These are phyloP conservation scores for Dusona sp. DNA, from an alignment of 2,888 invertebrate genomes.

Conservation along the genomic window DNA sequence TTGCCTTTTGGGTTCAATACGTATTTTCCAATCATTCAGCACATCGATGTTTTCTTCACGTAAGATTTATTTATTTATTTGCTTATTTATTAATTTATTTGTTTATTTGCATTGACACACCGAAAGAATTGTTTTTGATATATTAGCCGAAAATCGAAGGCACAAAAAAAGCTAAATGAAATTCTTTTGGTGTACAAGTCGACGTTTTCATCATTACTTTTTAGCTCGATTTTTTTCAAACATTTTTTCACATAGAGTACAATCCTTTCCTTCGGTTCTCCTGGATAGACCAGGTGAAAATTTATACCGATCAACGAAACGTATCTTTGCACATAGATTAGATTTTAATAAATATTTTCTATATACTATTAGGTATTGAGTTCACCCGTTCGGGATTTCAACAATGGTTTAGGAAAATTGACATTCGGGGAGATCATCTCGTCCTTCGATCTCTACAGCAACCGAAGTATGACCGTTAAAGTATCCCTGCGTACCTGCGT, in stretches of 20 bases:
- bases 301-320: background rate
- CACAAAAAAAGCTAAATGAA: background rate
- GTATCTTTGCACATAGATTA: background rate
- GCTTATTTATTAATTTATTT: constrained; percentile 26
- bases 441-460: constrained; percentile 88
- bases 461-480: constrained; percentile 89
- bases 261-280: background rate
- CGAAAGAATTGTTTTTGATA: background rate
- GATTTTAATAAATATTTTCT: constrained; percentile 16
- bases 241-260: background rate
- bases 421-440: constrained; percentile 89
- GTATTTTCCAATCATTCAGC: constrained; percentile 63
- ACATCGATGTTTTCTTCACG: constrained; percentile 66
- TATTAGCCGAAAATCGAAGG: background rate
- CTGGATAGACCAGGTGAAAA: background rate
- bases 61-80: constrained; percentile 65
- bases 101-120: constrained; percentile 17
- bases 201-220: constrained; percentile 5
- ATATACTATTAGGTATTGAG: constrained; percentile 85
- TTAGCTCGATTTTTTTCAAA: background rate
- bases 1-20: constrained; percentile 64
- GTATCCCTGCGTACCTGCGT: constrained; percentile 89
- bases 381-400: constrained; percentile 90
- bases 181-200: constrained; percentile 3
- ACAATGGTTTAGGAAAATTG: constrained; percentile 89